A percentile compares a stretch with the other conserved stretches of the same genome.
phyloP scores from a whole-genome alignment of 2,797 vertebrate species.

The Sphenopsis melanotis region DNA sequence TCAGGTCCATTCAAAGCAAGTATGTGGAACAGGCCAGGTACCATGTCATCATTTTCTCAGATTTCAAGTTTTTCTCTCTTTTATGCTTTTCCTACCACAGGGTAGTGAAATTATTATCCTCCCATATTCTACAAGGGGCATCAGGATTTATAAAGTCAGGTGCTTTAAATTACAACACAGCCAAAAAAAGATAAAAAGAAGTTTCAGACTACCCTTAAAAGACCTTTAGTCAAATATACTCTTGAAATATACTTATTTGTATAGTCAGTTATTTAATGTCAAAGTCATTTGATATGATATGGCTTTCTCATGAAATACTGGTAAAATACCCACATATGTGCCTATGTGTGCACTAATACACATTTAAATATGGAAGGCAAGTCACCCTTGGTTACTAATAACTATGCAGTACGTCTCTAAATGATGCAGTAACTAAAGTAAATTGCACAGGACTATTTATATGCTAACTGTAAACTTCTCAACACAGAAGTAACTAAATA shows the following conservation, averaged over 20 bases:
- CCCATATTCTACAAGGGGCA: not conserved
- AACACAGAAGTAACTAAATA: not conserved
- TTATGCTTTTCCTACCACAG: not conserved
- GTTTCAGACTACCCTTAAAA: not conserved
- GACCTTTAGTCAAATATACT: not conserved
- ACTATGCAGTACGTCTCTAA: not conserved
- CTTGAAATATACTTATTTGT: not conserved
- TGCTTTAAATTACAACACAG: not conserved
- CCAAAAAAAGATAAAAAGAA: not conserved
- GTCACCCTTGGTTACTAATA: not conserved
- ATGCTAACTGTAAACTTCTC: not conserved
- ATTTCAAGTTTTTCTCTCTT: not conserved
- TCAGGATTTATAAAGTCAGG: not conserved
- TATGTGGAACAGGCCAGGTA: not conserved
- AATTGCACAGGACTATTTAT: not conserved
- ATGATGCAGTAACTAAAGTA: not conserved
- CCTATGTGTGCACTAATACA: not conserved
- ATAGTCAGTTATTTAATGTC: not conserved
- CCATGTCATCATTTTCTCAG: not conserved
- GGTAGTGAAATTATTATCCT: not conserved
- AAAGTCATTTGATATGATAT: not conserved
- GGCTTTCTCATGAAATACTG: not conserved
- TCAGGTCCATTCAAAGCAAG: not conserved
- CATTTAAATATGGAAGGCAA: not conserved
- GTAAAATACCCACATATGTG: not conserved